These are phyloP conservation scores for Drosophila fungiperda DNA, from an alignment of 2,888 invertebrate genomes.

Conservation along the genomic window DNA sequence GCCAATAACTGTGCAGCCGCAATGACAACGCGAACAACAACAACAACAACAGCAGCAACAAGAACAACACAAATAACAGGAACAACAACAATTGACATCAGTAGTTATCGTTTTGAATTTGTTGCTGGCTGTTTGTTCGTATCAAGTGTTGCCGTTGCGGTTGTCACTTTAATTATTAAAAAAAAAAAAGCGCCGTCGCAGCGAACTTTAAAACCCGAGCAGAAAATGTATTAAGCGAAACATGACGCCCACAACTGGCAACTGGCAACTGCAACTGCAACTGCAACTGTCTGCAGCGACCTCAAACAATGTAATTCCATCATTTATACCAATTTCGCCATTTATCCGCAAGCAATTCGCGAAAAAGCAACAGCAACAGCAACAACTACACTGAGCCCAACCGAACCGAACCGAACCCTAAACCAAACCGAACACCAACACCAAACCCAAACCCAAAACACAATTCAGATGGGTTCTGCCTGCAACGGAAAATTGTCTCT, in stretches of 20 bases:
- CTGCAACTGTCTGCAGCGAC: constrained; percentile 46
- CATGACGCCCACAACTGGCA: constrained; percentile 47
- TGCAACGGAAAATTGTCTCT: constrained; percentile 50
- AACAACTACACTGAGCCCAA: constrained; percentile 16
- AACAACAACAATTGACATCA: constrained; percentile 17
- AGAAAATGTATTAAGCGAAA: constrained; percentile 44
- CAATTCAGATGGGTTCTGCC: constrained; percentile 25
- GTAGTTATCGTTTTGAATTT: constrained; percentile 26
- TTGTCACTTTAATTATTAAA: constrained; percentile 46
- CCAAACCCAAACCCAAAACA: constrained; percentile 17
- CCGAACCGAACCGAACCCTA: constrained; percentile 16
- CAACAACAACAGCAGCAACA: background rate
- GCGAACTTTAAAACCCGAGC: constrained; percentile 24
- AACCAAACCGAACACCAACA: constrained; percentile 7
- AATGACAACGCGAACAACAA: constrained; percentile 2
- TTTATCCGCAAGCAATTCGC: constrained; percentile 79
- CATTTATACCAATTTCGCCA: constrained; percentile 80
- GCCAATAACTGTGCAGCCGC: constrained; percentile 38
- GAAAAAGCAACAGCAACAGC: constrained; percentile 52
- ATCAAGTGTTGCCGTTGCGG: constrained; percentile 39
- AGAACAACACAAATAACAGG: background rate
- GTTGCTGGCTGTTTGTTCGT: constrained; percentile 2
- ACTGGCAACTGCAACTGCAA: constrained; percentile 8
- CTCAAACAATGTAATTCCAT: constrained; percentile 81
- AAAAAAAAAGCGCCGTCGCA: background rate